Conservation (phyloP, 92 coral and sea anemone genomes). For the Palythoa heliodiscus region DNA sequence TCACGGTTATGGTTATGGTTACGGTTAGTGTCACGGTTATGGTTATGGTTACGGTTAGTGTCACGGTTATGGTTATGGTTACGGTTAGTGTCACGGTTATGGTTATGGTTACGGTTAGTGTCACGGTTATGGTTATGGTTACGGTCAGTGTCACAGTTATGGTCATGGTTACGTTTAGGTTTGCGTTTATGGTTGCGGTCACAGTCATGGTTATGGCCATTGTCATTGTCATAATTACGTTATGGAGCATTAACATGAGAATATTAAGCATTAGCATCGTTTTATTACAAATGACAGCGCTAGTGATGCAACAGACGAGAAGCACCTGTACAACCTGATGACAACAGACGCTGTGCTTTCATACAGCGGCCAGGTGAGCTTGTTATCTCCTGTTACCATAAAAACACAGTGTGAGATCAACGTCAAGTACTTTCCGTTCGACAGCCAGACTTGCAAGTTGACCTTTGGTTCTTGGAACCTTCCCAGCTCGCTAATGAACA, state of each 20-base stretch:
- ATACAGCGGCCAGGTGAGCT: background rate
- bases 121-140: too few relatives aligned
- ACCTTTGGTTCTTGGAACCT: conserved; percentile 30
- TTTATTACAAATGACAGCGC: conserved; percentile 11
- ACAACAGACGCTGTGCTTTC: conserved; percentile 21
- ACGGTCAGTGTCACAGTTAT: background rate
- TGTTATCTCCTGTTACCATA: conserved; percentile 19
- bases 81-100: too few relatives aligned
- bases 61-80: too few relatives aligned
- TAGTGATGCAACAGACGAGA: conserved; percentile 15
- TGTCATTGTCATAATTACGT: too few relatives aligned
- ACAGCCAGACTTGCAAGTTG: conserved; percentile 32
- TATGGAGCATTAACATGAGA: too few relatives aligned
- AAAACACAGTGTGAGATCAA: conserved; percentile 37
- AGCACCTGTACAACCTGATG: conserved; percentile 33
- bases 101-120: too few relatives aligned
- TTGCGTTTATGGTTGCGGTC: too few relatives aligned
- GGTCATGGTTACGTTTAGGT: too few relatives aligned
- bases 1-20: background rate
- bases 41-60: too few relatives aligned
- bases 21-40: too few relatives aligned
- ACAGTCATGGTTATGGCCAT: too few relatives aligned
- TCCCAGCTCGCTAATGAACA: conserved; percentile 10
- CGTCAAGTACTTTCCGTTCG: conserved; percentile 33
- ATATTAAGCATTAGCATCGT: too few relatives aligned